Evolutionary conservation across 2,113 vertebrate genomes (phyloP), one percentile per base, ranked within the genome.

Genomic region (Seriola quinqueradiata): DNA sequence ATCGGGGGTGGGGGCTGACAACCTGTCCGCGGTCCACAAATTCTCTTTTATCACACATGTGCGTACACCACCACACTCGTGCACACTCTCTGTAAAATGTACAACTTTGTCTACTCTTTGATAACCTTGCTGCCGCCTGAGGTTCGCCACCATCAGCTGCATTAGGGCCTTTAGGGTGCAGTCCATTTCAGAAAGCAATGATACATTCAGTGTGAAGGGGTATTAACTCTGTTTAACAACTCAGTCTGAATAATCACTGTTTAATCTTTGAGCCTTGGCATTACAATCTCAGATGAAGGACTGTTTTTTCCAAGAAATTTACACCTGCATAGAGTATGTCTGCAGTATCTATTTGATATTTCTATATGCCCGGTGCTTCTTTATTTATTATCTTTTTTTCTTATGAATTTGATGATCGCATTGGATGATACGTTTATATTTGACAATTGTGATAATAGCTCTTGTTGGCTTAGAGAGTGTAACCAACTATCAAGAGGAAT

Each of bases 11-110:
- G 7, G 1, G 46, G 1, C 28, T 75, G 78, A 82, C 84, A 87
- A 70, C 38, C 68, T 87, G 60, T 73, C 72, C 76, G 38, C 21
- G 4, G 57, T 59, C 81, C 69, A 73, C 79, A 73, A 46, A 87
- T 59, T 64, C 66, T 63, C 70, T 70, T 76, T 60, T 59, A 77
- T 55, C 48, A 23, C 60, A 69, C 66, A 21, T 28, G 55, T 48
- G 66, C 14, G 57, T 55, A 25, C 50, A 60, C 50, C 63, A 38
- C 61, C 25, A 42, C 10, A 14, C 67, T 68, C 32, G 58, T 48
- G 52, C 66, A 67, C 57, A 42, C 64, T 25, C 52, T 14, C 38
- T 79, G 63, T 54, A 76, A 58, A 85, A 63, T 68, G 55, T 54
- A 60, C 58, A 58, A 28, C 81, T 81, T 60, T 50, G 32, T 84